These are phyloP conservation scores for Ciconia stormi DNA, from an alignment of 2,113 vertebrate species.

Conservation along the genomic window DNA sequence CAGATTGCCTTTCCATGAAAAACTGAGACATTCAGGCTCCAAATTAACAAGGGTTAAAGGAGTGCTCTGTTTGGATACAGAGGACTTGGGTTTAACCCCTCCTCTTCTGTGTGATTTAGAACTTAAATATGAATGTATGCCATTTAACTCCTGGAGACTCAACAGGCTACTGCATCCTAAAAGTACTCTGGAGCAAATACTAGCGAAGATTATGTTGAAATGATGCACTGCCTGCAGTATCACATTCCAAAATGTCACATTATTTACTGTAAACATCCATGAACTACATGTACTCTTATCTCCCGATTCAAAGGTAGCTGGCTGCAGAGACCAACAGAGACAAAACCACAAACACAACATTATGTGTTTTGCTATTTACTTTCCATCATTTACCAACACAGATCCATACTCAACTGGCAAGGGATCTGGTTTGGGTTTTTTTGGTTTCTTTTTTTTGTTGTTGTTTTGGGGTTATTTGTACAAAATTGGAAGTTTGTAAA, in stretches of 20 bases:
- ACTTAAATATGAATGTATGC: neutral
- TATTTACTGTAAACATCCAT: slow-evolving; percentile 19
- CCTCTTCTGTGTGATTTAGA: neutral
- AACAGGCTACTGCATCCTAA: neutral
- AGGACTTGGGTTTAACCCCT: neutral
- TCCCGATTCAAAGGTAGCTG: slow-evolving; percentile 22
- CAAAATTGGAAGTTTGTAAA: neutral
- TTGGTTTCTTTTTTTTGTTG: neutral
- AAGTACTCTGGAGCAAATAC: neutral
- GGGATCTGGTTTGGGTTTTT: neutral
- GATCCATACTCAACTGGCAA: neutral
- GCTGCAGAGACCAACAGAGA: neutral
- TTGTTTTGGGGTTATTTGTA: neutral
- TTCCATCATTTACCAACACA: neutral
- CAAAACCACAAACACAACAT: slow-evolving; percentile 9
- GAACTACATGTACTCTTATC: slow-evolving; percentile 22
- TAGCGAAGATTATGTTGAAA: neutral
- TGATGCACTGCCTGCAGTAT: neutral
- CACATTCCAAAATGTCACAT: neutral
- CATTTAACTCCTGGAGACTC: neutral
- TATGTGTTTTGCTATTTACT: slow-evolving; percentile 18
- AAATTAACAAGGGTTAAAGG: neutral
- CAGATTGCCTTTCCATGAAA: neutral
- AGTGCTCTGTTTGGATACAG: neutral
- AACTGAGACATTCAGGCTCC: neutral